These are phyloP conservation scores for Notocelia uddmanniana DNA, from an alignment of 2,888 invertebrate genomes.

Conservation along the genomic window DNA sequence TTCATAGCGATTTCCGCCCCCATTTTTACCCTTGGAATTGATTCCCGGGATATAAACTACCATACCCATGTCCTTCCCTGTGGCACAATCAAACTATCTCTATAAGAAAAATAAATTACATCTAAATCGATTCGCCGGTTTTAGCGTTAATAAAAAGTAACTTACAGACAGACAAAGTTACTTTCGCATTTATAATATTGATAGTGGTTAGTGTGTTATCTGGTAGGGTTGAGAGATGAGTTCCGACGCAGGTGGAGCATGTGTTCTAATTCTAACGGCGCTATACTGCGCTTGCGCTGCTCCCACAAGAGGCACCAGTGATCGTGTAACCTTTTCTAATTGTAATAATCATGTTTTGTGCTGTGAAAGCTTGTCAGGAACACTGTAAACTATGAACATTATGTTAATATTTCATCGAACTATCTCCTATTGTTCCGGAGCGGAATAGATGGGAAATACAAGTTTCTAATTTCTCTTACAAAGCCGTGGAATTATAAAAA, in stretches of 20 bases:
- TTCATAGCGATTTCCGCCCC: too few species aligned
- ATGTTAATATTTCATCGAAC: conserved; percentile 50
- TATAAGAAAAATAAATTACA: too few species aligned
- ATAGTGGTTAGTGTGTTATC: not conserved
- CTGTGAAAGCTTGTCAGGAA: conserved; percentile 41
- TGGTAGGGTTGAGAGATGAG: conserved; percentile 13
- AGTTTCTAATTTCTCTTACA: conserved; percentile 65
- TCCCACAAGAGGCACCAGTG: not conserved
- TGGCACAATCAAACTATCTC: too few species aligned
- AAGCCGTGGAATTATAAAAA: conserved; percentile 57
- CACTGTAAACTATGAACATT: conserved; percentile 40
- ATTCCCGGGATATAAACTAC: too few species aligned
- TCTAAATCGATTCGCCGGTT: too few species aligned
- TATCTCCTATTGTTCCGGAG: conserved; percentile 58
- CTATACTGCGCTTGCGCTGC: not conserved
- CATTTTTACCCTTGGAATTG: too few species aligned
- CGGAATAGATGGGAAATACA: conserved; percentile 60
- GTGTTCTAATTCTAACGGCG: conserved; percentile 9
- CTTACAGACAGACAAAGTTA: too few species aligned
- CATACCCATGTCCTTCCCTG: too few species aligned
- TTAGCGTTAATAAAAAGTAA: too few species aligned
- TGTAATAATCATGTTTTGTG: conserved; percentile 37
- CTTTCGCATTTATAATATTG: too few species aligned
- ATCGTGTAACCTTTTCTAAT: conserved; percentile 32
- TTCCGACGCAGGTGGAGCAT: conserved; percentile 15